These are phyloP conservation scores for Nycticryphes semicollaris DNA, from an alignment of 2,113 vertebrate genomes.

Conservation along the genomic window DNA sequence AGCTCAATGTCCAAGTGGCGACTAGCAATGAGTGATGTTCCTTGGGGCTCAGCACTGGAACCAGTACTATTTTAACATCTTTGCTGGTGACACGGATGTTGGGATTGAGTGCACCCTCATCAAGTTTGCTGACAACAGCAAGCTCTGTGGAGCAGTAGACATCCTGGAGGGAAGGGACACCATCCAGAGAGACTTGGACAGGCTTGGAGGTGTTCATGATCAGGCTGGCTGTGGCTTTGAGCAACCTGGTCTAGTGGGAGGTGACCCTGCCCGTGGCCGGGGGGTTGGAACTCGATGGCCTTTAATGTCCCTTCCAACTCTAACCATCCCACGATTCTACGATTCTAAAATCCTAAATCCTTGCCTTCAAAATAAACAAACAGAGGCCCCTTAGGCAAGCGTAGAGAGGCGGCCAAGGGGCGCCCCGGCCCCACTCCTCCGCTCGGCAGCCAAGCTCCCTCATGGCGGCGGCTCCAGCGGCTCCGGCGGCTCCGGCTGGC, in stretches of 20 bases:
- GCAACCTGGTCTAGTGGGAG: neutral
- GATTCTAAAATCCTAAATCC: neutral
- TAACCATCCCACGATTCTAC: neutral
- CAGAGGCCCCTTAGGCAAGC: accelerated
- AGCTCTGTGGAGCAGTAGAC: neutral
- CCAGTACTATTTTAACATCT: neutral
- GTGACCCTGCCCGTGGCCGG: neutral
- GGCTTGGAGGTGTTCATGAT: neutral
- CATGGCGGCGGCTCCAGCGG: too few relatives aligned
- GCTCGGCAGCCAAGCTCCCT: too few relatives aligned
- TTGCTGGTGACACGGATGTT: neutral
- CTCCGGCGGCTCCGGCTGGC: neutral
- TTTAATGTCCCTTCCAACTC: neutral
- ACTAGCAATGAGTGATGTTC: neutral
- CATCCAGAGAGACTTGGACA: neutral
- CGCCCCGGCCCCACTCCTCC: accelerated
- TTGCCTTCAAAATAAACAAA: neutral
- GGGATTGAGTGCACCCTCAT: neutral
- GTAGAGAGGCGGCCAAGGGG: accelerated
- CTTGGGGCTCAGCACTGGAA: neutral
- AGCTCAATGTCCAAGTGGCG: neutral
- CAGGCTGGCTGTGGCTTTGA: neutral
- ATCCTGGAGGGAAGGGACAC: neutral
- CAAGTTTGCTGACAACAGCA: neutral
- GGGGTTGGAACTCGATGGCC: neutral